These are phyloP conservation scores for Eurois occulta DNA, from an alignment of 2,888 invertebrate genomes.

Conservation along the genomic window DNA sequence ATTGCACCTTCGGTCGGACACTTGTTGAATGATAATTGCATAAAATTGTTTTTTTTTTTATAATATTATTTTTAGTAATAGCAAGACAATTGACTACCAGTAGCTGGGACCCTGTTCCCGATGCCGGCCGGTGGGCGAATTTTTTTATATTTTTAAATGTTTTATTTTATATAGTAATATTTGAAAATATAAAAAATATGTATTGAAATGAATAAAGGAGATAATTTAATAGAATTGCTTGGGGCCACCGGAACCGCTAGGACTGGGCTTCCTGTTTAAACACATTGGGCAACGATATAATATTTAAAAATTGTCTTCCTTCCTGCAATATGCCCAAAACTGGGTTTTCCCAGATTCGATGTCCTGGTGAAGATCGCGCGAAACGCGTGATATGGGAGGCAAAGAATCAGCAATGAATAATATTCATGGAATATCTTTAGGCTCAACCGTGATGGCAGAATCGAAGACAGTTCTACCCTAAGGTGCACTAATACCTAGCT, in stretches of 20 bases:
- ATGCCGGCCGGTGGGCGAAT: too few species aligned
- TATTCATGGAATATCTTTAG: background rate
- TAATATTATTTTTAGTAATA: too few species aligned
- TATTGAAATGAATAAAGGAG: too few species aligned
- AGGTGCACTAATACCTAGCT: background rate
- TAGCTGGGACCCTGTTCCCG: too few species aligned
- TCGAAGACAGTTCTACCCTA: background rate
- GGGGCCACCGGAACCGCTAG: background rate
- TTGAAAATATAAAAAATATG: too few species aligned
- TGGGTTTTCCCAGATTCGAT: background rate
- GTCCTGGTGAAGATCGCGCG: background rate
- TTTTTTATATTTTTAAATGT: too few species aligned
- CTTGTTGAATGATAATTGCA: too few species aligned
- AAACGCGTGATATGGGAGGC: background rate
- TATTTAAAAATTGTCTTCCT: background rate
- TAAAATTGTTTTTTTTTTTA: too few species aligned
- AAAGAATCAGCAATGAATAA: background rate
- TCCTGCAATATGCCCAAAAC: background rate
- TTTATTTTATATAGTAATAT: too few species aligned
- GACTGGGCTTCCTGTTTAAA: conserved; percentile 4
- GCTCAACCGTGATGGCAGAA: background rate
- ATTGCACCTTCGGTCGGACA: too few species aligned
- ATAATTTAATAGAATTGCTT: background rate
- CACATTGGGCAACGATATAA: background rate
- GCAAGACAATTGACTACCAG: too few species aligned